phyloP scores from a whole-genome alignment of 2,113 vertebrate species.

The Myodes glareolus region DNA sequence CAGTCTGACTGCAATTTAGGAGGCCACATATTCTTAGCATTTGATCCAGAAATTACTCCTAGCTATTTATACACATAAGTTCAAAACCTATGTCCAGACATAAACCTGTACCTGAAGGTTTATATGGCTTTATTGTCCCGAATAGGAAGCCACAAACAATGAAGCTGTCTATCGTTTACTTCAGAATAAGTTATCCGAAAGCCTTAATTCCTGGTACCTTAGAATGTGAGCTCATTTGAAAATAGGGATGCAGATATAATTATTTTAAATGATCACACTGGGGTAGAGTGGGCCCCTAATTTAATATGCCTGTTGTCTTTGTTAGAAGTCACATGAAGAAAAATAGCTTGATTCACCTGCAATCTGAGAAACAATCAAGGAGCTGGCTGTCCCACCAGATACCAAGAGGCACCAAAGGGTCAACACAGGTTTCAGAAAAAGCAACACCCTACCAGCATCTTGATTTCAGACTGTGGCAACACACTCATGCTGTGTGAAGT shows the following conservation, averaged over 20 bases:
- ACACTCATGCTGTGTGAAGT: not conserved
- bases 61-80: not conserved
- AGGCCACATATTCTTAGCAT: not conserved
- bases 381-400: not conserved
- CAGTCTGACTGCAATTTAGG: not conserved
- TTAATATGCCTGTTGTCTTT: not conserved
- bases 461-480: not conserved
- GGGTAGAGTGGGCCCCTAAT: not conserved
- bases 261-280: not conserved
- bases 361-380: not conserved
- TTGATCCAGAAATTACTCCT: not conserved
- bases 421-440: not conserved
- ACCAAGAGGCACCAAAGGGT: not conserved
- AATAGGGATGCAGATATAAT: not conserved
- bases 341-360: not conserved
- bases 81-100: not conserved
- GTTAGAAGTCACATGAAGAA: not conserved
- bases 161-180: not conserved
- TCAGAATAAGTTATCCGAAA: not conserved
- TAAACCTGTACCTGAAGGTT: not conserved
- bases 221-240: not conserved
- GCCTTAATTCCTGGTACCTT: not conserved
- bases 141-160: not conserved
- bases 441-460: fast-evolving
- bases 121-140: not conserved